These are phyloP conservation scores for Hylomyscus alleni DNA, from an alignment of 2,797 vertebrate genomes.

Conservation along the genomic window DNA sequence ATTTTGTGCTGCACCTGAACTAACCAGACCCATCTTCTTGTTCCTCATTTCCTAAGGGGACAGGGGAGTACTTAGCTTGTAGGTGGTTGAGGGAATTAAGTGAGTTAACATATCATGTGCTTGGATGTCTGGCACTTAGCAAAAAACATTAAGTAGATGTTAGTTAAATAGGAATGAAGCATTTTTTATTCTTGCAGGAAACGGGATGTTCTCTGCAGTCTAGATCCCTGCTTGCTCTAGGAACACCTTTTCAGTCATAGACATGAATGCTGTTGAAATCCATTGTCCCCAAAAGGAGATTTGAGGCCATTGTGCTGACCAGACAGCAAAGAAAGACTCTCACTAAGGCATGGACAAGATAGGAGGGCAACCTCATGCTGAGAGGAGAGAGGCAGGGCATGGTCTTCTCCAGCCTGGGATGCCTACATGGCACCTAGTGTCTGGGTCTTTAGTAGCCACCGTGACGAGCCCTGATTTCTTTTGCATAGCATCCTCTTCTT, in stretches of 20 bases:
- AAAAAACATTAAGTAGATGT: not conserved
- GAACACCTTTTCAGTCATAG: not conserved
- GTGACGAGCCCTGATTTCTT: not conserved
- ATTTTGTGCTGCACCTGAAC: not conserved
- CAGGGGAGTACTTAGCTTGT: accelerated
- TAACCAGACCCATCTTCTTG: not conserved
- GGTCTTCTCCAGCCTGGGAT: not conserved
- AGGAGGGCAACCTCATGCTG: not conserved
- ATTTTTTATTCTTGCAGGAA: not conserved
- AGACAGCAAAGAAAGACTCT: not conserved
- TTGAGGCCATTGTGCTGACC: not conserved
- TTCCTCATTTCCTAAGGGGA: not conserved
- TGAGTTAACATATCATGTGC: not conserved
- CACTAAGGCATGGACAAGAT: not conserved
- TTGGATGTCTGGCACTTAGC: not conserved
- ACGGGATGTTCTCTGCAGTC: not conserved
- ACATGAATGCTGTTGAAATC: not conserved
- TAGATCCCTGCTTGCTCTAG: not conserved
- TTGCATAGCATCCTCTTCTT: not conserved
- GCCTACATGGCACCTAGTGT: not conserved
- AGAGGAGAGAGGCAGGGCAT: not conserved
- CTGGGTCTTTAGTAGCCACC: not conserved
- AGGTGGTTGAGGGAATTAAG: not conserved
- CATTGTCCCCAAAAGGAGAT: not conserved
- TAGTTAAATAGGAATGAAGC: not conserved